Conservation (phyloP, 2,888 invertebrate genomes). For the Apamea crenata region DNA sequence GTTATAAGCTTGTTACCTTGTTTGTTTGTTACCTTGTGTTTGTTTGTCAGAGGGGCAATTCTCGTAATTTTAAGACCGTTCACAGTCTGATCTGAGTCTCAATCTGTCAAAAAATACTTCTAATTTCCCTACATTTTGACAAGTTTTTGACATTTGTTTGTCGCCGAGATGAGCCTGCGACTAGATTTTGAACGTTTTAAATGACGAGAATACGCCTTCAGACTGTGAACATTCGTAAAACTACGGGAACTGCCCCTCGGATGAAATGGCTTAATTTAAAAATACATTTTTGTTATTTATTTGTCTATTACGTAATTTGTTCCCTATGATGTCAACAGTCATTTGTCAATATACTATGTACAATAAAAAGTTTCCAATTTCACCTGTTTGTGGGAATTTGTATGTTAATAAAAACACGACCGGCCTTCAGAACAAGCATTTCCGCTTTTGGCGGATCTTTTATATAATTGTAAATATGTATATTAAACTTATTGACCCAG, state of each 20-base stretch:
- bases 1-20: too few relatives aligned
- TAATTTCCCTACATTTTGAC: too few relatives aligned
- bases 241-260: background rate
- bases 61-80: too few relatives aligned
- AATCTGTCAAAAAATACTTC: too few relatives aligned
- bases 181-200: too few relatives aligned
- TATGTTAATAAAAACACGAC: conserved; percentile 71
- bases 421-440: conserved; percentile 43
- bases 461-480: conserved; percentile 54
- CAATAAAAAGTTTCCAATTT: conserved; percentile 75
- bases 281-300: background rate
- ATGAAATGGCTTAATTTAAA: conserved; percentile 3
- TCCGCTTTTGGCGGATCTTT: conserved; percentile 65
- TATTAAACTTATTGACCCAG: conserved; percentile 44
- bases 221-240: too few relatives aligned
- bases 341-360: conserved; percentile 74
- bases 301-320: conserved; percentile 60
- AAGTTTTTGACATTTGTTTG: too few relatives aligned
- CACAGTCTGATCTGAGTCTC: too few relatives aligned
- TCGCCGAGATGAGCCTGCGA: too few relatives aligned
- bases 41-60: too few relatives aligned
- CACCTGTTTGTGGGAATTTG: conserved; percentile 76
- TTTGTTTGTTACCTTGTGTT: too few relatives aligned
- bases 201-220: too few relatives aligned
- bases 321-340: conserved; percentile 73